Evolutionary conservation across 2,888 invertebrate species (phyloP), one percentile per base, ranked within the genome.

Genomic region (Dryococelus australis): DNA sequence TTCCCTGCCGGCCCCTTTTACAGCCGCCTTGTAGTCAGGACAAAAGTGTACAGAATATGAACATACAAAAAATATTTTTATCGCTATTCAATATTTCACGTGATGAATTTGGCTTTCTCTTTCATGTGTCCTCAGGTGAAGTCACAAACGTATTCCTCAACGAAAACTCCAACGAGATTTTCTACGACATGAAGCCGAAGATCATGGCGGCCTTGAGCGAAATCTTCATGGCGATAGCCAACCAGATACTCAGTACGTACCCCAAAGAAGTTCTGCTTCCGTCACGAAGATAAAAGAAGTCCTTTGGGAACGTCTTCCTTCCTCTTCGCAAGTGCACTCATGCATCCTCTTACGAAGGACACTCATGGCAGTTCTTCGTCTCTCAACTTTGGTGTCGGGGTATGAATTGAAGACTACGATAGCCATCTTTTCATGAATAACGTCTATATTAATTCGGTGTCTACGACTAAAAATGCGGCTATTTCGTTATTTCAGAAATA

Each of bases 81-180:
- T 35, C 35, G 4, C 35, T 35, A 35, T 35, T 35, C 35, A 35
- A 35, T 35, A 35, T 35, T 35, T 35, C 1, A 35, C 35, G 1
- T 35, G 35, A 35, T 35, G 35, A 35, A 35, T 35, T 3, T 35
- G 35, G 35, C 35, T 1, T 35, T 35, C 4, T 35, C 35, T 35
- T 35, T 47, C 12, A 47, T 47, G 47, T 27, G 24, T 65, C 1
- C 28, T 16, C 89, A 93, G 93, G 92, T 79, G 91, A 91, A 12
- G 91, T 92, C 88, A 92, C 92, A 91, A 93, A 93, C 87, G 89
- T 90, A 86, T 91, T 93, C 86, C 89, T 93, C 84, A 92, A 93
- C 89, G 93, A 93, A 78, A 92, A 93, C 88, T 92, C 92, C 91
- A 88, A 89, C 87, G 92, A 92, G 86, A 91, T 93, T 2, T 89